phyloP scores from a whole-genome alignment of 2,888 invertebrate genomes.

The Polietes domitor region DNA sequence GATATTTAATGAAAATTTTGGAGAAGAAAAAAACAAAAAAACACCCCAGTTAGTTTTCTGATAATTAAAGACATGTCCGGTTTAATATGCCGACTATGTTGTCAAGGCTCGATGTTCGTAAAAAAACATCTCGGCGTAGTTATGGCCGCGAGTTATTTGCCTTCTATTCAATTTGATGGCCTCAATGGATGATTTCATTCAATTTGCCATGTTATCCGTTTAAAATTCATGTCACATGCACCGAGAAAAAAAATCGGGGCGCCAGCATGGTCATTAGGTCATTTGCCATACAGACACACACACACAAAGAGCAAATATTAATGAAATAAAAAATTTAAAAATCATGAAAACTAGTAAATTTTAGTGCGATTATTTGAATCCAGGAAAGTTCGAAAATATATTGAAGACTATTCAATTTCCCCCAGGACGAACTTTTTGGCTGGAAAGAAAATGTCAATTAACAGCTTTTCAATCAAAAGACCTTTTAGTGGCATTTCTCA shows the following conservation, averaged over 20 bases:
- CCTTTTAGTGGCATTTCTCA: too few relatives aligned
- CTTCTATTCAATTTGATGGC: slow-evolving; percentile 19
- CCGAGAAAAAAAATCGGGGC: slow-evolving; percentile 27
- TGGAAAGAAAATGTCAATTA: too few relatives aligned
- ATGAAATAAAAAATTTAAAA: too few relatives aligned
- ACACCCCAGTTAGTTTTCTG: background rate
- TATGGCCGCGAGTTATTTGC: slow-evolving; percentile 2
- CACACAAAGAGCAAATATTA: too few relatives aligned
- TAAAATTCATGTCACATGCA: slow-evolving; percentile 61
- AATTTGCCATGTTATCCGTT: slow-evolving; percentile 40
- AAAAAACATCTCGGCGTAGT: background rate
- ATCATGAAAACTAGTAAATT: too few relatives aligned
- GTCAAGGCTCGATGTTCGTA: background rate
- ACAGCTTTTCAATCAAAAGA: too few relatives aligned
- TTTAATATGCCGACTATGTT: slow-evolving; percentile 22
- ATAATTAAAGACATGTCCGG: background rate
- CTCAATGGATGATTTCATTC: slow-evolving; percentile 6
- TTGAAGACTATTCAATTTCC: too few relatives aligned
- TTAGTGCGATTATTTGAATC: too few relatives aligned
- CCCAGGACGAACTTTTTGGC: too few relatives aligned
- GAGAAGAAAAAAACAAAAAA: background rate
- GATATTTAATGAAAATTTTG: slow-evolving; percentile 10
- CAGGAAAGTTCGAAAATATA: too few relatives aligned
- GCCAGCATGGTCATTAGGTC: slow-evolving; percentile 65
- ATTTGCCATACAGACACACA: too few relatives aligned